Evolutionary conservation across 2,888 invertebrate genomes (phyloP).

Genomic region (Drosophila niveifrons): DNA sequence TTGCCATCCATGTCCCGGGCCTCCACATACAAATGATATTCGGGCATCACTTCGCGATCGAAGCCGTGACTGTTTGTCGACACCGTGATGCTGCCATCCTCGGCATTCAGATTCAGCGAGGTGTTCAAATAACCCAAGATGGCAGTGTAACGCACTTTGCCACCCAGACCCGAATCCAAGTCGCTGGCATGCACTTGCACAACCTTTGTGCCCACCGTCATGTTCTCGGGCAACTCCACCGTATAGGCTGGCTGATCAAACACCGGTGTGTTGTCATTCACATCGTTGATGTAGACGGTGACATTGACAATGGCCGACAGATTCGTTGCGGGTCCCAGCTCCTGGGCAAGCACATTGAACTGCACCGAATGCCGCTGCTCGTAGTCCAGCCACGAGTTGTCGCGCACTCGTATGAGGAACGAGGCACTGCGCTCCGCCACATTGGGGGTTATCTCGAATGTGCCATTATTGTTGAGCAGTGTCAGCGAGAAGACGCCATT

Average conservation of each 20-base stretch:
- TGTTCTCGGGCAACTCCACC: slow-evolving; percentile 92
- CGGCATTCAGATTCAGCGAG: slow-evolving; percentile 91
- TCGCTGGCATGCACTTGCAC: slow-evolving; percentile 92
- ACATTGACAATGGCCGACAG: slow-evolving; percentile 91
- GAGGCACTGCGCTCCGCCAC: slow-evolving; percentile 92
- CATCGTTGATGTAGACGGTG: slow-evolving; percentile 92
- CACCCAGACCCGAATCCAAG: slow-evolving; percentile 91
- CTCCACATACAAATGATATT: slow-evolving; percentile 92
- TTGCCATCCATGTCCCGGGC: slow-evolving; percentile 94
- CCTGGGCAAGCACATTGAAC: slow-evolving; percentile 93
- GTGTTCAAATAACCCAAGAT: slow-evolving; percentile 92
- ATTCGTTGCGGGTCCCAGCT: slow-evolving; percentile 91
- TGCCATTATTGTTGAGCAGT: slow-evolving; percentile 92
- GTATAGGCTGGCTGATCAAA: slow-evolving; percentile 91
- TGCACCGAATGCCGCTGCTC: slow-evolving; percentile 91
- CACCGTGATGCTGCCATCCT: slow-evolving; percentile 92
- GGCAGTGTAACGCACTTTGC: slow-evolving; percentile 91
- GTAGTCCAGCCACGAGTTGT: slow-evolving; percentile 93
- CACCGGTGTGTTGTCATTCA: slow-evolving; percentile 94
- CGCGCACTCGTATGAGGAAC: slow-evolving; percentile 93
- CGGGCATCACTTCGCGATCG: slow-evolving; percentile 93
- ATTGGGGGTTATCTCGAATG: slow-evolving; percentile 94
- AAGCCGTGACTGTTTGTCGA: slow-evolving; percentile 91
- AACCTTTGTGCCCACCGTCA: slow-evolving; percentile 90
- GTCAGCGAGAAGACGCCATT: slow-evolving; percentile 93